Base-by-base conservation (phyloP, 1,140 invertebrate species). In the Acromyrmex echinatior region DNA sequence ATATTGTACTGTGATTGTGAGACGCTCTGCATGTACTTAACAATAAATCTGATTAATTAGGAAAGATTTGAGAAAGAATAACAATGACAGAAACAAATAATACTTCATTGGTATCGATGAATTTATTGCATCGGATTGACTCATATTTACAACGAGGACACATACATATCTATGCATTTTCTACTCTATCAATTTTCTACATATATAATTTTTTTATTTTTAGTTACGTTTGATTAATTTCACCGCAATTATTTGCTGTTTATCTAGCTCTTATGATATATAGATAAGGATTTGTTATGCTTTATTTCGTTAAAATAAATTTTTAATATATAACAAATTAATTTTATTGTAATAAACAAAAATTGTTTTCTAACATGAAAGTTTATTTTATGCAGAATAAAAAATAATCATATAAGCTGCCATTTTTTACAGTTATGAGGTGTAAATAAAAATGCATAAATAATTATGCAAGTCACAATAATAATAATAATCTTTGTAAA, bases 91-190 rank as follows among this genome's bases (percentile, higher is more conserved):
- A 25, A 60, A 77, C 31, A 39, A 80, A 3, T 21, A 14, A 7
- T 25, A 6, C 16, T 70, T 82, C 62, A 87, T 39, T 88, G 84
- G 79, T 87, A 92, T 92, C 92, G 93, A 93, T 92, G 89, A 93
- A 92, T 95, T 95, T 95, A 95, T 95, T 95, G 94, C 94, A 93
- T 94, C 92, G 92, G 92, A 92, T 93, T 90, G 91, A 93, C 84
- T 94, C 92, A 92, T 95, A 95, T 95, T 93, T 95, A 95, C 94
- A 95, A 90, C 90, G 90, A 90, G 92, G 91, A 95, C 92, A 95
- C 93, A 93, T 94, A 95, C 91, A 94, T 95, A 35, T 35, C 31
- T 35, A 94, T 94, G 92, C 92, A 94, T 93, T 93, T 93, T 92
- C 93, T 94, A 93, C 88, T 94, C 91, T 95, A 95, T 65, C 88